These are phyloP conservation scores for Protobothrops mucrosquamatus DNA, from an alignment of 2,113 vertebrate genomes.

Conservation along the genomic window DNA sequence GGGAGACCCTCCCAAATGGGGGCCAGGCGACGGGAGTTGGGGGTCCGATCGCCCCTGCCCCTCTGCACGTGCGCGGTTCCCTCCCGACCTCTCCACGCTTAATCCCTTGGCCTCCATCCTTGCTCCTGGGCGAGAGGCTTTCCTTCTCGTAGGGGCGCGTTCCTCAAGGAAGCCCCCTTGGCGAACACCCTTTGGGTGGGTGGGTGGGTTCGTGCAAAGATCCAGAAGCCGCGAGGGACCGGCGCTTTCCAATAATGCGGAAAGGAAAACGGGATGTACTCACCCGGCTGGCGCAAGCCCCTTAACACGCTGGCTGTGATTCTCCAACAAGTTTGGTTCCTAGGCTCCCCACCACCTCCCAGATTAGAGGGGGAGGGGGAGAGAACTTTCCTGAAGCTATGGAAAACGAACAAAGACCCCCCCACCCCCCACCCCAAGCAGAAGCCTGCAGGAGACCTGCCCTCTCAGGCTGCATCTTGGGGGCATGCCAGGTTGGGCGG, in stretches of 20 bases:
- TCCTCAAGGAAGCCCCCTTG: background rate
- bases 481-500: background rate
- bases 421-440: background rate
- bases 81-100: background rate
- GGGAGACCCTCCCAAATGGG: background rate
- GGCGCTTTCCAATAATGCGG: background rate
- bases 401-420: background rate
- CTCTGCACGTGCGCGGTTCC: background rate
- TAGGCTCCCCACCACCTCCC: background rate
- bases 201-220: background rate
- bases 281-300: background rate
- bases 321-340: background rate
- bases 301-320: accelerated
- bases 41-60: background rate
- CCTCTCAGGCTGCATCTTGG: background rate
- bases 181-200: background rate
- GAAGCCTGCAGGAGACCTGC: background rate
- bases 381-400: background rate
- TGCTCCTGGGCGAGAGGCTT: background rate
- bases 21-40: background rate
- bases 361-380: background rate
- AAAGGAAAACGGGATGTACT: background rate
- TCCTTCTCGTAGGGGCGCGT: too few species aligned
- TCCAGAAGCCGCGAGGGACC: background rate
- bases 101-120: background rate